Evolutionary conservation across 2,113 vertebrate genomes (phyloP).

Genomic region (Psephotus haematonotus): DNA sequence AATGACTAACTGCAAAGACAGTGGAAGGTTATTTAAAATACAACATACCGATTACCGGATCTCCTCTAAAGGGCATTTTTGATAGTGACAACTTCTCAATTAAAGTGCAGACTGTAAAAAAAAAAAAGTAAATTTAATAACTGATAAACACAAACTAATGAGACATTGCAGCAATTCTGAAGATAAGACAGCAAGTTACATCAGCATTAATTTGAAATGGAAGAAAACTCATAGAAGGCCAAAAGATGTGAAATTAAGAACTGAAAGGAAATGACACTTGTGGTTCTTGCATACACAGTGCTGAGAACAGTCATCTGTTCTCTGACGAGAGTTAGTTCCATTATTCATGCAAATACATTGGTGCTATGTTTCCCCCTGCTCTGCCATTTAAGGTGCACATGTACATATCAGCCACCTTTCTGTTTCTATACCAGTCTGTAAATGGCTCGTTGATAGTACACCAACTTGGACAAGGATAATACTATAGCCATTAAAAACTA

Average conservation of each 20-base stretch:
- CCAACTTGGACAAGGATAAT: neutral
- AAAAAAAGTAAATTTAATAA: neutral
- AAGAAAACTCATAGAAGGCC: neutral
- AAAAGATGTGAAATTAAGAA: neutral
- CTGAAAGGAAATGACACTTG: neutral
- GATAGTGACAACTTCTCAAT: conserved; percentile 92
- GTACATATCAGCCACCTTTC: neutral
- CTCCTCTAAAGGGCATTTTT: conserved; percentile 86
- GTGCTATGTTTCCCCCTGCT: neutral
- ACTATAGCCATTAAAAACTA: neutral
- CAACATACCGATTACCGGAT: conserved; percentile 82
- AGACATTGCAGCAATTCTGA: neutral
- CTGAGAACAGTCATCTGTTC: neutral
- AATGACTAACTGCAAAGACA: neutral
- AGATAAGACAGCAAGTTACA: neutral
- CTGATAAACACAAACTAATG: neutral
- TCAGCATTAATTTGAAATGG: neutral
- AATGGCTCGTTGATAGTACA: rapidly evolving
- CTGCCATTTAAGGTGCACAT: neutral
- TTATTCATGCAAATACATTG: neutral
- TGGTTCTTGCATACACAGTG: neutral
- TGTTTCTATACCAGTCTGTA: neutral
- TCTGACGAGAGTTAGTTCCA: neutral
- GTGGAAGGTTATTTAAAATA: neutral
- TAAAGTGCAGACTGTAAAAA: conserved; percentile 83